A percentile compares a stretch with the other conserved stretches of the same genome.
phyloP scores from a whole-genome alignment of 2,888 invertebrate genomes.

The Andrena minutula region DNA sequence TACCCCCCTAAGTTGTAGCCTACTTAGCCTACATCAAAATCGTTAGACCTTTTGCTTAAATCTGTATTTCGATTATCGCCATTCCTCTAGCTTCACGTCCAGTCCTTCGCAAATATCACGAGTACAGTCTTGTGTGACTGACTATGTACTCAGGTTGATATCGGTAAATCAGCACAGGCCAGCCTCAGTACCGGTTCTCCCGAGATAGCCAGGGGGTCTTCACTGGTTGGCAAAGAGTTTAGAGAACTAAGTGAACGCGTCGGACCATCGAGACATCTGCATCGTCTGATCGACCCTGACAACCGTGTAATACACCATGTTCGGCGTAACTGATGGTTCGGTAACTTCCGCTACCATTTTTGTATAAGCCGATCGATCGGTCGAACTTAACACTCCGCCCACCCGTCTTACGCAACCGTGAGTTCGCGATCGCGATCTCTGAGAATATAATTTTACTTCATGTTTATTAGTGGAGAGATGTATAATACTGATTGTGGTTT shows the following conservation, averaged over 20 bases:
- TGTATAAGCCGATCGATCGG: constrained; percentile 13
- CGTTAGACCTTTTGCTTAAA: neutral
- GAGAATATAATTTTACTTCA: no score
- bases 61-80: neutral
- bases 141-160: constrained; percentile 58
- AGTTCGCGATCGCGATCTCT: no score
- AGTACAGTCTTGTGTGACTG: neutral
- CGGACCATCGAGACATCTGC: constrained; percentile 49
- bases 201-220: constrained; percentile 32
- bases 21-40: no score
- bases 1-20: no score
- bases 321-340: constrained; percentile 15
- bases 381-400: neutral
- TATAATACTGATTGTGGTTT: no score
- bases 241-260: constrained; percentile 58
- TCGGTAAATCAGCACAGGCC: constrained; percentile 61
- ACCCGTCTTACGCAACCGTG: no score
- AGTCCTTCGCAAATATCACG: constrained; percentile 1
- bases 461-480: no score
- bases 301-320: constrained; percentile 19
- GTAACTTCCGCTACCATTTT: neutral
- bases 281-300: constrained; percentile 36
- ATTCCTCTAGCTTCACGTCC: neutral
- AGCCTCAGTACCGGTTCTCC: constrained; percentile 62
- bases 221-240: constrained; percentile 43